A percentile compares a stretch with the other conserved stretches of the same genome.
Conservation (phyloP, 1,140 invertebrate species). For the Euwallacea fornicatus region DNA sequence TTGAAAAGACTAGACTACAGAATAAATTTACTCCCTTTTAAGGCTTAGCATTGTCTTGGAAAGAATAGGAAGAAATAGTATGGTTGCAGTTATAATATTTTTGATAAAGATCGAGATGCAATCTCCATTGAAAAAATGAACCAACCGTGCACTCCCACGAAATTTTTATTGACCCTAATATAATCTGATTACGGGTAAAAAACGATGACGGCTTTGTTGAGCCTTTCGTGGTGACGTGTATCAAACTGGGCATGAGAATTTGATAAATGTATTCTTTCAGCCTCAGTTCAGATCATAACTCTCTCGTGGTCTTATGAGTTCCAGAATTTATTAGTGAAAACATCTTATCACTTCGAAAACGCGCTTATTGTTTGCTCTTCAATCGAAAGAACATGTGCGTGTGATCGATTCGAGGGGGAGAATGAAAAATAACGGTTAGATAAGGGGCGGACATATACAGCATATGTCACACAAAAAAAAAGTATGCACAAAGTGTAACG, state of each 20-base stretch:
- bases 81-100: slow-evolving; percentile 21
- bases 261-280: slow-evolving; percentile 4
- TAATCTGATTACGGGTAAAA: slow-evolving; percentile 32
- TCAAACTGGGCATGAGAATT: slow-evolving; percentile 20
- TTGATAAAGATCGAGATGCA: slow-evolving; percentile 7
- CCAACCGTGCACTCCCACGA: slow-evolving; percentile 32
- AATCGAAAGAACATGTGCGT: too few relatives aligned
- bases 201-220: slow-evolving; percentile 20
- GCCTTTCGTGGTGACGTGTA: slow-evolving; percentile 24
- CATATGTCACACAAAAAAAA: slow-evolving; percentile 16
- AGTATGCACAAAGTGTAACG: slow-evolving; percentile 20
- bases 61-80: slow-evolving; percentile 21
- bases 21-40: too few relatives aligned
- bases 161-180: slow-evolving; percentile 33
- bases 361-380: too few relatives aligned
- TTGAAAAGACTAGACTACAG: too few relatives aligned
- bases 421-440: slow-evolving; percentile 24
- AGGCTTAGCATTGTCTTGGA: slow-evolving; percentile 2
- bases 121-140: slow-evolving; percentile 17
- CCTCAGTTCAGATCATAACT: too few relatives aligned
- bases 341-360: too few relatives aligned
- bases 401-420: slow-evolving; percentile 12
- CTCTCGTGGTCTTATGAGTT: too few relatives aligned
- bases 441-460: slow-evolving; percentile 6
- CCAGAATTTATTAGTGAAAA: too few relatives aligned